Evolutionary conservation across 2,888 invertebrate species (phyloP).

Genomic region (Drosophila pseudotalamancana): DNA sequence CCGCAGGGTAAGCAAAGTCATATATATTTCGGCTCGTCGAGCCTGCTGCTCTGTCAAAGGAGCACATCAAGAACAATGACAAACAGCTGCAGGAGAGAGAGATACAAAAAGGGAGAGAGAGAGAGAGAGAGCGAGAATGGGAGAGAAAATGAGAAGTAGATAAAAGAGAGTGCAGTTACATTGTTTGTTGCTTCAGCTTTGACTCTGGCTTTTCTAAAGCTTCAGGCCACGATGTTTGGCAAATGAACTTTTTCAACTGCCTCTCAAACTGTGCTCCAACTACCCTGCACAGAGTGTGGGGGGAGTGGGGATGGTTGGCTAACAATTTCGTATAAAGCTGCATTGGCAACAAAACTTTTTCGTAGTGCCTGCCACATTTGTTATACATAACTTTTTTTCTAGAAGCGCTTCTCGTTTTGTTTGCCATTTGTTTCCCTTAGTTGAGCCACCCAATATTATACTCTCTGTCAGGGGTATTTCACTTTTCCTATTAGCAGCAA

Average conservation of each 20-base stretch:
- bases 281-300: constrained; percentile 14
- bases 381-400: constrained; percentile 28
- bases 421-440: constrained; percentile 23
- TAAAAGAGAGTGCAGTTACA: constrained; percentile 42
- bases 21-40: constrained; percentile 56
- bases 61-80: constrained; percentile 21
- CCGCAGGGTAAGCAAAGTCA: constrained; percentile 52
- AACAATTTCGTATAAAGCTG: constrained; percentile 20
- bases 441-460: constrained; percentile 1
- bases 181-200: constrained; percentile 42
- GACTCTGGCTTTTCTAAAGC: constrained; percentile 11
- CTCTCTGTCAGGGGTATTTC: not conserved
- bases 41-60: constrained; percentile 52
- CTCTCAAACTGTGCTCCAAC: constrained; percentile 44
- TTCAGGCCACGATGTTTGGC: constrained; percentile 49
- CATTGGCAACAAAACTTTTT: constrained; percentile 39
- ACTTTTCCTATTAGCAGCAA: too few relatives aligned
- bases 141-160: not conserved
- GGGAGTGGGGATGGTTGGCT: not conserved
- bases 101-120: not conserved
- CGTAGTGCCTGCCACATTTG: constrained; percentile 50
- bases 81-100: not conserved
- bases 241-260: constrained; percentile 60
- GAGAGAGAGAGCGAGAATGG: not conserved
- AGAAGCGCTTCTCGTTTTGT: constrained; percentile 15